Percentiles rank a stretch among this genome's conserved stretches.
These are phyloP conservation scores for Thalassaphorura encarpata DNA, from an alignment of 1,140 invertebrate genomes.

Conservation along the genomic window DNA sequence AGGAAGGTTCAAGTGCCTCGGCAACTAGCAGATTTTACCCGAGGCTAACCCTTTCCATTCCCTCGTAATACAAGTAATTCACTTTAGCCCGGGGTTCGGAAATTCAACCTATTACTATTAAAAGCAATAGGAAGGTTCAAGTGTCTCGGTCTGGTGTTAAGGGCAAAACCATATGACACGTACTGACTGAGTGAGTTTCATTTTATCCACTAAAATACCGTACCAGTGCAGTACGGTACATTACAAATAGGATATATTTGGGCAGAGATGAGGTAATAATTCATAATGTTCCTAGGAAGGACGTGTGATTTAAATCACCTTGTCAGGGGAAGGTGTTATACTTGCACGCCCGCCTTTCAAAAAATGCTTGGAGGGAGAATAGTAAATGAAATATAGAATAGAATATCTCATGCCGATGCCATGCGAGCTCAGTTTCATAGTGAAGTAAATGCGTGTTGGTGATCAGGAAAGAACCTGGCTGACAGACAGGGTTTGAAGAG, in stretches of 20 bases:
- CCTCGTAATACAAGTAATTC: no score
- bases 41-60: no score
- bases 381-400: no score
- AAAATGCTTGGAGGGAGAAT: neutral
- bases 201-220: no score
- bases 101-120: no score
- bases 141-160: no score
- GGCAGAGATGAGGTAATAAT: conserved; percentile 6
- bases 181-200: neutral
- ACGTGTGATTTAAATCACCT: conserved; percentile 25
- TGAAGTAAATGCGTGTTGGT: neutral
- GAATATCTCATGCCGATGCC: no score
- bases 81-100: no score
- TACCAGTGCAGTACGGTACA: neutral
- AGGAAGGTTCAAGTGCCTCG: no score
- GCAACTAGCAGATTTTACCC: no score
- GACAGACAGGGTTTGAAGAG: neutral
- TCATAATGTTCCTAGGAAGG: neutral
- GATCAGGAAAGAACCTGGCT: neutral
- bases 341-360: neutral
- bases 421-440: no score
- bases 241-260: neutral
- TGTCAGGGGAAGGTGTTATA: conserved; percentile 19
- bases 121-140: no score
- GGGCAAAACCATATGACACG: neutral